phyloP scores from a whole-genome alignment of 2,113 vertebrate species.

The Grus americana region DNA sequence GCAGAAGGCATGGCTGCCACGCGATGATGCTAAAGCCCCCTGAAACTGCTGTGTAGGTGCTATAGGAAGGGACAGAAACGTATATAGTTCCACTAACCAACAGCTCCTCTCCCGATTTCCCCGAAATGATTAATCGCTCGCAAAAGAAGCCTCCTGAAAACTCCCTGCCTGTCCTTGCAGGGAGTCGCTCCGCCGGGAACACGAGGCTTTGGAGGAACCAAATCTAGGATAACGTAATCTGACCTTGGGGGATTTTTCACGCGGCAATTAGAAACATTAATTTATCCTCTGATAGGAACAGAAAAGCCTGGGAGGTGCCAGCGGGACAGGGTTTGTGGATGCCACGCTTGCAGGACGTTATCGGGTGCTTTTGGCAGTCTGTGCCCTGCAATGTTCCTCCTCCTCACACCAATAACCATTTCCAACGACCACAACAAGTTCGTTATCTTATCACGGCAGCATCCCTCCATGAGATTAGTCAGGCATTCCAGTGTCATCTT shows the following conservation, averaged over 20 bases:
- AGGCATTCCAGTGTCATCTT: neutral
- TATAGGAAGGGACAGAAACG: neutral
- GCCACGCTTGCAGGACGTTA: rapidly evolving
- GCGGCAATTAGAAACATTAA: neutral
- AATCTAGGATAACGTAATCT: neutral
- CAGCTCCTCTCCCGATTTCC: too few species aligned
- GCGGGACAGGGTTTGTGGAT: neutral
- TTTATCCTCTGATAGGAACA: neutral
- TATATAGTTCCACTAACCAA: neutral
- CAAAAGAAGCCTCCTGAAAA: neutral
- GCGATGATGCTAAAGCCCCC: neutral
- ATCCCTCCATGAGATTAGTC: neutral
- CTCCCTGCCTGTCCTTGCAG: neutral
- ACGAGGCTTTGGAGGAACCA: neutral
- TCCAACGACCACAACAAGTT: neutral
- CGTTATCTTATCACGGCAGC: neutral
- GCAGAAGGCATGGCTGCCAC: neutral
- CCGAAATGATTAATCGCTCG: neutral
- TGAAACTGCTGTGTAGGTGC: neutral
- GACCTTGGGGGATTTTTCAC: neutral
- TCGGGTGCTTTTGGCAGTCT: neutral
- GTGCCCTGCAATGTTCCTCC: neutral
- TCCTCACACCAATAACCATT: neutral
- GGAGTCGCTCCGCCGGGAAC: neutral
- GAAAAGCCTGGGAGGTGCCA: neutral